These are phyloP conservation scores for Streblospio benedicti DNA, from an alignment of 1,140 invertebrate species.

Conservation along the genomic window DNA sequence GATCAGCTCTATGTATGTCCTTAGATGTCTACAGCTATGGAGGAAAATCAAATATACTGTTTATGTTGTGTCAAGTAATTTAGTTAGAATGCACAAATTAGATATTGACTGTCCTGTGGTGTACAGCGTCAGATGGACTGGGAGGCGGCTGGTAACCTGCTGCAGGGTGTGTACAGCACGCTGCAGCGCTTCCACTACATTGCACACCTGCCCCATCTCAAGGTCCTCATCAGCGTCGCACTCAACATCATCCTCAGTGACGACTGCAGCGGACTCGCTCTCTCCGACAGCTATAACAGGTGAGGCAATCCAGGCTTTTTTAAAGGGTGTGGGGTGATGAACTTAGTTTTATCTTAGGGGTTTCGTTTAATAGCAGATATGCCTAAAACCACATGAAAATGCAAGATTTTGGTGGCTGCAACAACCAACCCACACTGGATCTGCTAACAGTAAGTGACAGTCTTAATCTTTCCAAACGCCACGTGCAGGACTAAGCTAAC, in stretches of 20 bases:
- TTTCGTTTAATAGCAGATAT: too few species aligned
- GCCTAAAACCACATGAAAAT: too few species aligned
- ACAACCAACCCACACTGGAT: too few species aligned
- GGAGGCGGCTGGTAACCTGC: conserved; percentile 83
- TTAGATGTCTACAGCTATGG: too few species aligned
- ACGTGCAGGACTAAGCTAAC: too few species aligned
- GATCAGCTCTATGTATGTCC: too few species aligned
- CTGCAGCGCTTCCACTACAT: conserved; percentile 87
- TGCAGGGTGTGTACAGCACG: conserved; percentile 92
- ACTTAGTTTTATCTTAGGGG: too few species aligned
- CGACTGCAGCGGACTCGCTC: conserved; percentile 40
- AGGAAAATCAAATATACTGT: too few species aligned
- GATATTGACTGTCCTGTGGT: conserved; percentile 15
- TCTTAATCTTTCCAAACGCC: too few species aligned
- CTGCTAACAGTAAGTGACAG: too few species aligned
- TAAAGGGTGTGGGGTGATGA: neutral
- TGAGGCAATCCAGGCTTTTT: conserved; percentile 30
- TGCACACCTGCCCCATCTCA: conserved; percentile 90
- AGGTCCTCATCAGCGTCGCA: conserved; percentile 63
- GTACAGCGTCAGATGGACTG: conserved; percentile 82
- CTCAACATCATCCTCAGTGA: conserved; percentile 56
- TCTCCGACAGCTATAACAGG: conserved; percentile 29
- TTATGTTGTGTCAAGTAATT: too few species aligned
- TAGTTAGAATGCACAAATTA: conserved; percentile 3
- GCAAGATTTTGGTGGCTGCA: too few species aligned